Evolutionary conservation across 2,797 vertebrate genomes (phyloP).

Genomic region (Eidolon dupreanum): DNA sequence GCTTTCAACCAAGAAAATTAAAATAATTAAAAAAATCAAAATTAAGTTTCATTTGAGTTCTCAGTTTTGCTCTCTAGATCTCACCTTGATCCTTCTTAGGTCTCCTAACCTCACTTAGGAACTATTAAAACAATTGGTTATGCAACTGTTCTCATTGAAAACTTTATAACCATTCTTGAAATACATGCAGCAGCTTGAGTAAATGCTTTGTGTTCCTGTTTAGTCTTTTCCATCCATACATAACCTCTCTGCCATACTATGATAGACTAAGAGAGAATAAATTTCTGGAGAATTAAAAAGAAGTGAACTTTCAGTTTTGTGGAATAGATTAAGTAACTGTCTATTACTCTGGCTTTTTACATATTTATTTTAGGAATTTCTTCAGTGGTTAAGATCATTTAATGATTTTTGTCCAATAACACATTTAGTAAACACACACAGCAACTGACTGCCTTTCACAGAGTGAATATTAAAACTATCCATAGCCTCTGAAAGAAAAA

Average conservation of each 20-base stretch:
- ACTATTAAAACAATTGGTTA: slow-evolving; percentile 49
- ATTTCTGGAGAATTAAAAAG: not conserved
- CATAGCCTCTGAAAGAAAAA: not conserved
- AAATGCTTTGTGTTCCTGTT: not conserved
- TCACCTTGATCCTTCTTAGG: not conserved
- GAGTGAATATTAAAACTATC: not conserved
- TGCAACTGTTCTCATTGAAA: not conserved
- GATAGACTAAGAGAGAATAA: slow-evolving; percentile 30
- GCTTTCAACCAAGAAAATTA: slow-evolving; percentile 18
- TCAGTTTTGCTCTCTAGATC: not conserved
- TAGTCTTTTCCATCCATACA: not conserved
- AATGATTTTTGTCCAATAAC: not conserved
- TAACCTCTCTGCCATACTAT: not conserved
- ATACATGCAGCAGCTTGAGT: not conserved
- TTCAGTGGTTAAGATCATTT: not conserved
- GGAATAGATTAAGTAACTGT: not conserved
- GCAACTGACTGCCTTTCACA: not conserved
- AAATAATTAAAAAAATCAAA: not conserved
- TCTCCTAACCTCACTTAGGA: not conserved
- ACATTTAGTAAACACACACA: not conserved
- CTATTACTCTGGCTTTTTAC: not conserved
- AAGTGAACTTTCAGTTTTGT: not conserved
- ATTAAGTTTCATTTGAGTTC: not conserved
- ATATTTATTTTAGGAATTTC: slow-evolving; percentile 32
- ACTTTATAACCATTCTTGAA: not conserved